Evolutionary conservation across 2,113 vertebrate genomes (phyloP), one percentile per base, ranked within the genome.

Genomic region (Gallinago jamesoni): DNA sequence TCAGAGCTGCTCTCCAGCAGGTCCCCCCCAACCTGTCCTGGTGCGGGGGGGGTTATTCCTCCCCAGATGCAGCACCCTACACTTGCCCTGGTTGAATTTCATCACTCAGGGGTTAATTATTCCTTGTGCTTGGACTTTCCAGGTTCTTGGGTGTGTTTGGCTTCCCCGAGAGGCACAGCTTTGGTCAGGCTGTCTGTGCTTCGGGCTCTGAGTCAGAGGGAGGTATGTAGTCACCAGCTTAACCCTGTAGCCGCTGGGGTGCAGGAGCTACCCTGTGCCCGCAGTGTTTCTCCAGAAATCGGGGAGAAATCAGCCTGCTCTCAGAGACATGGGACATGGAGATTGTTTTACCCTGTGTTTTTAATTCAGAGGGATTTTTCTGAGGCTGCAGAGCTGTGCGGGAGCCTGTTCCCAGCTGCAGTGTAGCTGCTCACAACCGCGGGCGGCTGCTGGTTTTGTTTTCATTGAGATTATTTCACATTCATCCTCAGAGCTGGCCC

Each of bases 401-500:
- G 2, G n/a, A 48, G 52, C 45, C 37, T 16, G 31, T 12, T 17
- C 0, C 0, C 2, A 17, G 45, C 59, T 39, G 56, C 6, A 8
- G 23, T 33, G 31, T 3, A 7, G 52, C 79, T 57, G 39, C 47
- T 13, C 3, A 3, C 16, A 13, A 3, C 45, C 14, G 1, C 4
- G 2, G 13, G 4, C 31, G 39, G 28, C 47, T 50, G 57, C 74
- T 19, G 39, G 3, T 60, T 67, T n/a, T 5, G 0, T 56, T 77
- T 33, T 20, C 45, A 14, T 30, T 41, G 56, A 6, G 20, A 12
- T 75, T 60, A 6, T 66, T 37, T 6, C 66, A 8, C 31, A 2
- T 43, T 39, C 22, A 3, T 12, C 1, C 0, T 21, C 28, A 20
- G 35, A n/a, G 27, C 4, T 4, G 0, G 9, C 33, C 41, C 31